phyloP scores from a whole-genome alignment of 2,113 vertebrate genomes.

The Tympanuchus pallidicinctus region DNA sequence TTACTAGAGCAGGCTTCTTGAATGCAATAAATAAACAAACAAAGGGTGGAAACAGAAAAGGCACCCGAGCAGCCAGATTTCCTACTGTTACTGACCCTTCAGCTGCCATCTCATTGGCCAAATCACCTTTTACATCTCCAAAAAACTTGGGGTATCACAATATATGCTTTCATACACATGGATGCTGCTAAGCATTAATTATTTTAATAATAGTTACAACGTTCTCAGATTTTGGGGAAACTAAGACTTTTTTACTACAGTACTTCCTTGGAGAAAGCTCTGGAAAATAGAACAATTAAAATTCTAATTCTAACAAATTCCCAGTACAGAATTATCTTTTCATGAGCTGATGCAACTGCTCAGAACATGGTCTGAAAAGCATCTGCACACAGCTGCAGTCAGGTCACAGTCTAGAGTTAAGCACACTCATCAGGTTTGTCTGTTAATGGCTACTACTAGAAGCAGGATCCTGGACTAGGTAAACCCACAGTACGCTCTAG shows the following conservation, averaged over 20 bases:
- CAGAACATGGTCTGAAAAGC: background rate
- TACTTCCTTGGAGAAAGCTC: background rate
- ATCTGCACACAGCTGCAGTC: background rate
- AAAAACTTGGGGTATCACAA: fast-evolving
- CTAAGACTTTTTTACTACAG: background rate
- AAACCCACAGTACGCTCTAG: background rate
- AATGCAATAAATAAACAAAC: background rate
- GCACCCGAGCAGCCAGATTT: background rate
- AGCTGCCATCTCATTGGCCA: background rate
- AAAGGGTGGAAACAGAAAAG: background rate
- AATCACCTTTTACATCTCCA: background rate
- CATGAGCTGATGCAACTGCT: background rate
- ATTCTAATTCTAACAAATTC: background rate
- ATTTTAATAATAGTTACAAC: background rate
- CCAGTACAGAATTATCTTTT: background rate
- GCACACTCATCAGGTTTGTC: background rate
- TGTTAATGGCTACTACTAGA: background rate
- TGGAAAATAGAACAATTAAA: background rate
- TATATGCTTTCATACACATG: background rate
- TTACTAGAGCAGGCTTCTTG: background rate
- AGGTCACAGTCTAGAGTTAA: background rate
- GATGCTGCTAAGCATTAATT: background rate
- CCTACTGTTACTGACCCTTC: background rate
- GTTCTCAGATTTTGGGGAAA: background rate
- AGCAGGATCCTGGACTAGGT: background rate